Conservation (phyloP, 37 sponge, comb jelly and placozoan genomes). For the Spongia lamella region DNA sequence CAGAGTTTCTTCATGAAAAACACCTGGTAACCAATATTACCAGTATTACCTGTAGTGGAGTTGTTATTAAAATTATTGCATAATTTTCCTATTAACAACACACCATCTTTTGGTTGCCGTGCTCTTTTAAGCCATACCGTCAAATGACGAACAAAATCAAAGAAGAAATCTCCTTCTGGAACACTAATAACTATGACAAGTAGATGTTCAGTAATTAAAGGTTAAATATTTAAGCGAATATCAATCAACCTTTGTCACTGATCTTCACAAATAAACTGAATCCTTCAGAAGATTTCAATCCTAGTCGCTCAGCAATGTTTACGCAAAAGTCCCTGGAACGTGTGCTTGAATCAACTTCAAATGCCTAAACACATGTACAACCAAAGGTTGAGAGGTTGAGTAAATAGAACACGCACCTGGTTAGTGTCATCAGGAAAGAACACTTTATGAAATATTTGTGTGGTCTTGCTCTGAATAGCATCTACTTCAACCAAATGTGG, state of each 20-base stretch:
- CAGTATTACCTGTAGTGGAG: slow-evolving; percentile 2
- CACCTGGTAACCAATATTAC: slow-evolving; percentile 75
- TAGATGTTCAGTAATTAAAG: too few relatives aligned
- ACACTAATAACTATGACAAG: slow-evolving; percentile 76
- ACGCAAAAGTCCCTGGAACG: slow-evolving; percentile 83
- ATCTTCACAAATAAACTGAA: slow-evolving; percentile 95
- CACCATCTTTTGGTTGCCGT: slow-evolving; percentile 63
- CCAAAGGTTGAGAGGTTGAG: too few relatives aligned
- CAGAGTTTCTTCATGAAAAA: slow-evolving; percentile 99
- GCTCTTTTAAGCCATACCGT: slow-evolving; percentile 89
- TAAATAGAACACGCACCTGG: slow-evolving; percentile 37
- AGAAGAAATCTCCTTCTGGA: slow-evolving; percentile 97
- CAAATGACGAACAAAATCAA: slow-evolving; percentile 93
- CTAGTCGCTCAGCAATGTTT: slow-evolving; percentile 70
- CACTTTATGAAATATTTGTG: slow-evolving; percentile 91
- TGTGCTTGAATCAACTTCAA: slow-evolving; percentile 91
- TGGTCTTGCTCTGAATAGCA: slow-evolving; percentile 93
- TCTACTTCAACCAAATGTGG: slow-evolving; percentile 94
- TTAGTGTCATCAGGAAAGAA: slow-evolving; percentile 90
- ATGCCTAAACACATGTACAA: slow-evolving; percentile 42
- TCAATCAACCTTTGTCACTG: slow-evolving; percentile 57
- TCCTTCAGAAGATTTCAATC: slow-evolving; percentile 76
- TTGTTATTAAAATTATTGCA: too few relatives aligned
- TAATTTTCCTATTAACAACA: background rate
- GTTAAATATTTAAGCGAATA: too few relatives aligned